Conservation (phyloP, 2,797 vertebrate species). For the Selene dorsalis region DNA sequence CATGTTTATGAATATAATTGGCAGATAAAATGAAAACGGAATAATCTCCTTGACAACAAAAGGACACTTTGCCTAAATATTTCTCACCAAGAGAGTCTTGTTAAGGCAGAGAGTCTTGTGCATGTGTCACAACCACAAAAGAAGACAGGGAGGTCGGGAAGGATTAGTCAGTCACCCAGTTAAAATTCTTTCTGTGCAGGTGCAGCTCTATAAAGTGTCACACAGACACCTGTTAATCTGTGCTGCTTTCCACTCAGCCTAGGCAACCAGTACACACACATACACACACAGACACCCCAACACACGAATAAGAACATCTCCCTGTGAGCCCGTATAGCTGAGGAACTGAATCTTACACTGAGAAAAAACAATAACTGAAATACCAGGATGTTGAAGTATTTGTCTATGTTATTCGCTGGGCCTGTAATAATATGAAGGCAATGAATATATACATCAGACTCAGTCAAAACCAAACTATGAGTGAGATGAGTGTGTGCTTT, state of each 20-base stretch:
- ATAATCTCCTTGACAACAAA: not conserved
- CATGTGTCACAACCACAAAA: slow-evolving; percentile 26
- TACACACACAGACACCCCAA: not conserved
- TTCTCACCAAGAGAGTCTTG: not conserved
- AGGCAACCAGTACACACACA: slow-evolving; percentile 21
- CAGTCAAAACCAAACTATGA: not conserved
- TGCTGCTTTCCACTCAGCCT: slow-evolving; percentile 41
- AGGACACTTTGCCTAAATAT: not conserved
- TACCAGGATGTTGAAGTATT: too few relatives aligned
- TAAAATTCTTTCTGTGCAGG: slow-evolving; percentile 68
- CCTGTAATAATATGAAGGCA: too few relatives aligned
- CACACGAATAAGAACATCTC: slow-evolving; percentile 12
- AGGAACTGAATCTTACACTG: too few relatives aligned
- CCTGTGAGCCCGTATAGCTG: slow-evolving; percentile 14
- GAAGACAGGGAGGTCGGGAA: slow-evolving; percentile 14
- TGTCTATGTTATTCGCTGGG: not conserved
- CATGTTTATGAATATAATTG: too few relatives aligned
- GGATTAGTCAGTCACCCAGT: slow-evolving; percentile 47
- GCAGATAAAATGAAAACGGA: not conserved
- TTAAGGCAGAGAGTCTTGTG: slow-evolving; percentile 4
- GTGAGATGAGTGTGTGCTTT: not conserved
- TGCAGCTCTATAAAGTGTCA: slow-evolving; percentile 60
- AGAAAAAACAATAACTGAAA: too few relatives aligned
- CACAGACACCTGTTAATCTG: slow-evolving; percentile 41
- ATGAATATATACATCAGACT: too few relatives aligned